Evolutionary conservation across 1,140 invertebrate species (phyloP), one percentile per base, ranked within the genome.

Genomic region (Brachionus manjavacas): DNA sequence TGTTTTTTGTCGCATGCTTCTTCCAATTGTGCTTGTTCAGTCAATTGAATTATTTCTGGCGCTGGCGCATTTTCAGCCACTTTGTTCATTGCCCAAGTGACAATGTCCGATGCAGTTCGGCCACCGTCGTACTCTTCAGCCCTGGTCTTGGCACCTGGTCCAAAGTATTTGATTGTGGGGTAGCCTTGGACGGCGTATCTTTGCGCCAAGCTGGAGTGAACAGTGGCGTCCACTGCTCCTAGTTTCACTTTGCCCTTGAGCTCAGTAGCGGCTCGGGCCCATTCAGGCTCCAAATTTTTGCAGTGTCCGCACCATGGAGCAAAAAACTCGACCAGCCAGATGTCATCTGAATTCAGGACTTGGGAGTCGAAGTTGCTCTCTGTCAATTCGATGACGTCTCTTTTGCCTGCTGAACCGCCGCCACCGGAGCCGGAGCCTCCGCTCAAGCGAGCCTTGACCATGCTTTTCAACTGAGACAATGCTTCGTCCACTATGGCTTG

Each of bases 251-350:
- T 92, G 25, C 96, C 97, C 90, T 97, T 97, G 1, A 99, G 91
- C 88, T 97, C 93, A 28, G 93, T 92, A 52, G 98, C 97, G 46
- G 97, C 97, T 88, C 94, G 92, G 16, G 93, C 94, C 96, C 96
- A 99, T 85, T 96, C 93, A 0, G 97, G 97, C 68, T 94, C 96
- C 12, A 99, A 91, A 88, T 95, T 96, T 90, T 99, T 97, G 87
- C 97, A 98, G 89, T 98, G 89, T 8, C 91, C 90, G 85, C 91
- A 91, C 90, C 91, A 91, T 0, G 97, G 97, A 14, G 97, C 97
- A 90, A 93, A 98, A 91, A 99, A 99, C 89, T 98, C 96, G 4
- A 99, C 95, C 72, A 99, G 88, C 95, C 95, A 98, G 89, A 96
- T 92, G 86, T 98, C 95, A 14, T 96, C 94, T 4, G 94, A 95